A percentile compares a stretch with the other conserved stretches of the same genome.
Evolutionary conservation across 64 coral and sea anemone species (phyloP).

Genomic region (Dendronephthya gigantea): DNA sequence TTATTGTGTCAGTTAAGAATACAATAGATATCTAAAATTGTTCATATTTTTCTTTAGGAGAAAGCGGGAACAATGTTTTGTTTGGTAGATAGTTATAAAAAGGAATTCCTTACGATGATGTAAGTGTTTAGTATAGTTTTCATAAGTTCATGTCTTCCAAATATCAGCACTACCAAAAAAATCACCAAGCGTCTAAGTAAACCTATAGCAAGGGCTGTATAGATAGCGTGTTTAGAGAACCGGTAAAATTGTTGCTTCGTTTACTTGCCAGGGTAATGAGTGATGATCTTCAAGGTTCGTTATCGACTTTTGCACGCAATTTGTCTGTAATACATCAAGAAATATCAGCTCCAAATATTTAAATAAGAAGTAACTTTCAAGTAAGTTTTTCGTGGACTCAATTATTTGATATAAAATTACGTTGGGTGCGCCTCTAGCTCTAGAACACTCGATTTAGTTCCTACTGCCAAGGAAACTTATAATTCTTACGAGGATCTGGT

Average conservation of each 20-base stretch:
- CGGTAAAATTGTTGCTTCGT: too few relatives aligned
- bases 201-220: too few relatives aligned
- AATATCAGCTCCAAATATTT: slow-evolving; percentile 96
- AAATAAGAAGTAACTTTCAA: slow-evolving; percentile 97
- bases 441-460: neutral
- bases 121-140: slow-evolving; percentile 41
- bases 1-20: neutral
- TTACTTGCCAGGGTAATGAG: slow-evolving; percentile 70
- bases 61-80: slow-evolving; percentile 89
- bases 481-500: too few relatives aligned
- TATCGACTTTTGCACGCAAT: slow-evolving; percentile 95
- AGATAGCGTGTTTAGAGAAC: too few relatives aligned
- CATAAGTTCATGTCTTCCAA: too few relatives aligned
- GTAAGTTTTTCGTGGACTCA: slow-evolving; percentile 12
- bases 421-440: neutral
- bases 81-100: slow-evolving; percentile 81
- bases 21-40: neutral
- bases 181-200: too few relatives aligned
- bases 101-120: slow-evolving; percentile 89
- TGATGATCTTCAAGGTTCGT: slow-evolving; percentile 88
- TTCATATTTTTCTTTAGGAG: slow-evolving; percentile 41
- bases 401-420: too few relatives aligned
- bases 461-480: too few relatives aligned
- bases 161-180: too few relatives aligned
- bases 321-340: slow-evolving; percentile 95